phyloP scores from a whole-genome alignment of 2,888 invertebrate genomes.

The Lepidonotus clava region DNA sequence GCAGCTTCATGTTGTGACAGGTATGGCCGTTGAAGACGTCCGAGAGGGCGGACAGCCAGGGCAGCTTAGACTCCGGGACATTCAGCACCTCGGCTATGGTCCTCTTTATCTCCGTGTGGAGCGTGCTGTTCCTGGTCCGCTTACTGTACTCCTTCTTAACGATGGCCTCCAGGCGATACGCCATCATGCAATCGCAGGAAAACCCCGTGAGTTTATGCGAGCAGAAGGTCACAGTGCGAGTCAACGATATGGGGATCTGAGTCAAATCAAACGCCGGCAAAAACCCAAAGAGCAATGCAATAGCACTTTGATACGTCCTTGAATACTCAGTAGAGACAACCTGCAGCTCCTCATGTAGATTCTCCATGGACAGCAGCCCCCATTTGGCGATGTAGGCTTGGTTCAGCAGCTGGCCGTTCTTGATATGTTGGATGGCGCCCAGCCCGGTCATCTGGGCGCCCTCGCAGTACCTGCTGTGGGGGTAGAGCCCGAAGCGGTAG shows the following conservation, averaged over 20 bases:
- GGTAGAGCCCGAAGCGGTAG: slow-evolving; percentile 65
- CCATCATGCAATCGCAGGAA: slow-evolving; percentile 35
- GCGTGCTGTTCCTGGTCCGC: slow-evolving; percentile 38
- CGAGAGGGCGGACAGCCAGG: slow-evolving; percentile 40
- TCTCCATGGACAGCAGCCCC: slow-evolving; percentile 72
- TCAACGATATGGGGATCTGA: neutral
- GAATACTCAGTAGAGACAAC: slow-evolving; percentile 91
- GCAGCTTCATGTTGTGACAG: slow-evolving; percentile 46
- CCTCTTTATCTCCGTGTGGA: slow-evolving; percentile 15
- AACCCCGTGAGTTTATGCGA: slow-evolving; percentile 19
- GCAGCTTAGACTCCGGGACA: neutral
- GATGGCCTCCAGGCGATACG: slow-evolving; percentile 13
- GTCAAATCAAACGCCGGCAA: slow-evolving; percentile 84
- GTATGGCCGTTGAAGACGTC: slow-evolving; percentile 44
- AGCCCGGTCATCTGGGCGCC: slow-evolving; percentile 90
- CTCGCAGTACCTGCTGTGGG: slow-evolving; percentile 83
- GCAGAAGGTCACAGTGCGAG: slow-evolving; percentile 47
- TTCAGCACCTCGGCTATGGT: slow-evolving; percentile 29
- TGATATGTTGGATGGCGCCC: slow-evolving; percentile 90
- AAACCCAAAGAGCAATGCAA: slow-evolving; percentile 88
- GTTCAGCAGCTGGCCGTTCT: slow-evolving; percentile 86
- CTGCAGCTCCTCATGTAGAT: slow-evolving; percentile 76
- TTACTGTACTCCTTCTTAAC: slow-evolving; percentile 38
- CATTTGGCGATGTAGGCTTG: slow-evolving; percentile 76
- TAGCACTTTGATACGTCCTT: slow-evolving; percentile 93